phyloP scores from a whole-genome alignment of 35 echinoderm and acorn worm genomes.

The Heliocidaris tuberculata region DNA sequence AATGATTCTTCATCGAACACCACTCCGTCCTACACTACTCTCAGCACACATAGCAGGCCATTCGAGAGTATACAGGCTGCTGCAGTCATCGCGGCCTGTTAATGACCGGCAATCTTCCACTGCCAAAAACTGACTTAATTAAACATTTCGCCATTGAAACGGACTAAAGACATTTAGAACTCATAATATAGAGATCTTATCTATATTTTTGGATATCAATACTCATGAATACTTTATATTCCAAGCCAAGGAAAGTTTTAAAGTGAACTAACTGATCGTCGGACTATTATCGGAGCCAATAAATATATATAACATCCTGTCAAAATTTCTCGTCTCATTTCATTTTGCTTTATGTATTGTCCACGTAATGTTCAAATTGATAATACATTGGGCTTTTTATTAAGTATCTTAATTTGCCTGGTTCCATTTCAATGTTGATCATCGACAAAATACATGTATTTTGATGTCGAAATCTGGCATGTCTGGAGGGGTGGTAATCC shows the following conservation, averaged over 20 bases:
- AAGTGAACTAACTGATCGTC: not conserved
- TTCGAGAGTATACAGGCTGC: slow-evolving; percentile 54
- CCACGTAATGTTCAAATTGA: too few relatives aligned
- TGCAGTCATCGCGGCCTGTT: slow-evolving; percentile 63
- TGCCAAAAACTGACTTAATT: slow-evolving; percentile 25
- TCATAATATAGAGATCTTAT: not conserved
- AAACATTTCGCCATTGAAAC: not conserved
- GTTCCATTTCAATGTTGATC: too few relatives aligned
- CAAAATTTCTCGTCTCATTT: too few relatives aligned
- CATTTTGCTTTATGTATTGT: not conserved
- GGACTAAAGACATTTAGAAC: not conserved
- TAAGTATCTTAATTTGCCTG: too few relatives aligned
- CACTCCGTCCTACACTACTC: slow-evolving; percentile 21
- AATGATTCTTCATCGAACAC: not conserved
- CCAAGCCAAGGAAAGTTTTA: not conserved
- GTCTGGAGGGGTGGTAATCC: too few relatives aligned
- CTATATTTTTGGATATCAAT: not conserved
- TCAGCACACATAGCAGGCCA: slow-evolving; percentile 27
- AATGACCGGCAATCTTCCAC: not conserved
- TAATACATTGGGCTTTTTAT: too few relatives aligned
- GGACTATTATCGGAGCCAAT: not conserved
- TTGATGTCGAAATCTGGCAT: too few relatives aligned
- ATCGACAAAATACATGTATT: too few relatives aligned
- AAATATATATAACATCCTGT: not conserved
- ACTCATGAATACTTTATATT: not conserved